Conservation (phyloP, 2,113 vertebrate genomes). For the Hydrochoerus hydrochaeris region DNA sequence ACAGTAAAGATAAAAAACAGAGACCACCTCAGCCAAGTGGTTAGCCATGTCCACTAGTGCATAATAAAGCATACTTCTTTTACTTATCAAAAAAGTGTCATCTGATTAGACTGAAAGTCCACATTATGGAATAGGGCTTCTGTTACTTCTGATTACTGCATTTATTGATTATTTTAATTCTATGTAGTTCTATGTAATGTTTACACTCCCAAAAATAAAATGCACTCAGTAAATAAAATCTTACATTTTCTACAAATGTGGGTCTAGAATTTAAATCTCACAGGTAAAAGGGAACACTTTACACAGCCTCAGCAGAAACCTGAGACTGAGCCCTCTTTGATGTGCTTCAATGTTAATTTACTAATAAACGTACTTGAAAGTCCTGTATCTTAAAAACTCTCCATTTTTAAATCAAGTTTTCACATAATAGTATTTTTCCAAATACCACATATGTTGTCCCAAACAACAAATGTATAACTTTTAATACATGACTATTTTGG, state of each 20-base stretch:
- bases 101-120: not conserved
- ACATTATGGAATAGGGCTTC: not conserved
- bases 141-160: slow-evolving; percentile 21
- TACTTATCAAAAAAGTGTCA: not conserved
- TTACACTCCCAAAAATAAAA: not conserved
- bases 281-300: not conserved
- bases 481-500: slow-evolving; percentile 32
- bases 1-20: not conserved
- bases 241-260: not conserved
- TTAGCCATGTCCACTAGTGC: not conserved
- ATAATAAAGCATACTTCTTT: not conserved
- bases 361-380: slow-evolving; percentile 59
- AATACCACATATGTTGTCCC: slow-evolving; percentile 30
- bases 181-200: not conserved
- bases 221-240: not conserved
- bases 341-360: slow-evolving; percentile 55
- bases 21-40: not conserved
- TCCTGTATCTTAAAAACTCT: slow-evolving; percentile 14
- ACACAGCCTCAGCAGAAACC: not conserved
- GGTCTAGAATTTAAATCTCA: not conserved
- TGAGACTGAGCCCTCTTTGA: slow-evolving; percentile 37
- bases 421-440: slow-evolving; percentile 47
- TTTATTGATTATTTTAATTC: slow-evolving; percentile 24
- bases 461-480: slow-evolving; percentile 31
- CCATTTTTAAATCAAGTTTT: slow-evolving; percentile 57